Evolutionary conservation across 2,888 invertebrate species (phyloP).

Genomic region (Dromius quadrimaculatus): DNA sequence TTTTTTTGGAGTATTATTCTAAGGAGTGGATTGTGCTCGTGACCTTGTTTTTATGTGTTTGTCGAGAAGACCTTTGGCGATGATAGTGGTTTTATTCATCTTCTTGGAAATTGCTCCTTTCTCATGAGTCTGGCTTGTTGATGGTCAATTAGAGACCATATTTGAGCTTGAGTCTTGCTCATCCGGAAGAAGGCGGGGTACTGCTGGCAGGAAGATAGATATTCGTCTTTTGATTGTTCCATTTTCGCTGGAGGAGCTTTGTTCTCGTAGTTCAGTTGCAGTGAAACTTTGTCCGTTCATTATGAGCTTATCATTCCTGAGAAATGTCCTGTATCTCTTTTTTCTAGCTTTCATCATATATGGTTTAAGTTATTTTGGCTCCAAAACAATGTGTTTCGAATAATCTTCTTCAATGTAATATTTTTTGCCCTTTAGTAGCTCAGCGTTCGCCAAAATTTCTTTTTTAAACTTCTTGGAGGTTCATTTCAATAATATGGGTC

Average conservation of each 20-base stretch:
- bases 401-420: not conserved
- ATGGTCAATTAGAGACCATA: not conserved
- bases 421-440: not conserved
- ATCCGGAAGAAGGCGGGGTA: too few species aligned
- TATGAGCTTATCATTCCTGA: not conserved
- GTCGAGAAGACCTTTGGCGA: not conserved
- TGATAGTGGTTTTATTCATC: not conserved
- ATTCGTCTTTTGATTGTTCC: too few species aligned
- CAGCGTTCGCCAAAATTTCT: not conserved
- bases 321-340: not conserved
- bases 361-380: not conserved
- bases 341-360: not conserved
- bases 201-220: too few species aligned
- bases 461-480: constrained; percentile 3
- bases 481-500: not conserved
- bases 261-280: not conserved
- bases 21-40: not conserved
- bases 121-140: not conserved
- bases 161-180: not conserved
- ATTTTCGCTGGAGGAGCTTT: too few species aligned
- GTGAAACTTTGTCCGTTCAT: not conserved
- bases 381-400: not conserved
- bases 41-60: not conserved
- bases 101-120: not conserved
- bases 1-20: not conserved